Conservation (phyloP, 2,113 vertebrate genomes). For the Dromiciops gliroides region DNA sequence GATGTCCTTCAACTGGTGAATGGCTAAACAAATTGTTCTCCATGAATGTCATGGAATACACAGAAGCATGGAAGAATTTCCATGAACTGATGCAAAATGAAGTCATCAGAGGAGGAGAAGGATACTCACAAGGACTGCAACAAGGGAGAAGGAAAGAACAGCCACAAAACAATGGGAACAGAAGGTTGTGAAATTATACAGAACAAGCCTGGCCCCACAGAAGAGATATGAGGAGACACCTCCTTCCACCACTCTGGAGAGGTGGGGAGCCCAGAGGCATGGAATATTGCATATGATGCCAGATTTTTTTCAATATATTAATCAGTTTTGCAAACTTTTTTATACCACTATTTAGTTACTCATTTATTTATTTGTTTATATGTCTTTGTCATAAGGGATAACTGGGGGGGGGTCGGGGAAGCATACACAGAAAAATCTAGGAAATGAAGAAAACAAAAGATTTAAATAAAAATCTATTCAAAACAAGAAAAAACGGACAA, state of each 20-base stretch:
- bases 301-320: neutral
- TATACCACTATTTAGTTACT: neutral
- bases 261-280: neutral
- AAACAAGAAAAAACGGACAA: neutral
- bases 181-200: neutral
- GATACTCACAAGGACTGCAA: neutral
- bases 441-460: neutral
- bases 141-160: neutral
- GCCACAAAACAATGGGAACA: neutral
- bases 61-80: neutral
- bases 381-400: neutral
- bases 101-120: neutral
- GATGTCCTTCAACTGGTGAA: neutral
- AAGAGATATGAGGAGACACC: neutral
- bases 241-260: neutral
- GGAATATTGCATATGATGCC: neutral
- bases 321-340: neutral
- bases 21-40: neutral
- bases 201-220: neutral
- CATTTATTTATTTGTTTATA: neutral
- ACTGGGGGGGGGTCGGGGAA: neutral
- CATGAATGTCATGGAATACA: neutral
- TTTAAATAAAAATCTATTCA: neutral
- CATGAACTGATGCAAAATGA: neutral
- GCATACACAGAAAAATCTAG: neutral